Conservation (phyloP, 2,888 invertebrate genomes). For the Bellardia bayeri region DNA sequence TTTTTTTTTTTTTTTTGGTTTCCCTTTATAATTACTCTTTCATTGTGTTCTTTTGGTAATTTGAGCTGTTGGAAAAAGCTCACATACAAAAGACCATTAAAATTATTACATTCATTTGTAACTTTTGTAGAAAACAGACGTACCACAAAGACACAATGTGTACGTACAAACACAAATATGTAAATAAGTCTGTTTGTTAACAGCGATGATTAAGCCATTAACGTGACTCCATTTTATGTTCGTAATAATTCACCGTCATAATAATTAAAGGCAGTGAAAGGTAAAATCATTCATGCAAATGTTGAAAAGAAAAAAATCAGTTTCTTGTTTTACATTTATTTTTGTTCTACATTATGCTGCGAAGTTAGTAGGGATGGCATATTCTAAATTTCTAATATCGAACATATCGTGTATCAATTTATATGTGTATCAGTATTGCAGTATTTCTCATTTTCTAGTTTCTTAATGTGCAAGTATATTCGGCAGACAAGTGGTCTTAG, state of each 20-base stretch:
- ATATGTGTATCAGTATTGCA: no score
- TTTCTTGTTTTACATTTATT: neutral
- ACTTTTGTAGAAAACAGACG: neutral
- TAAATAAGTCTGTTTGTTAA: conserved; percentile 7
- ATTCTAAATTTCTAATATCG: no score
- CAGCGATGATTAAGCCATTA: conserved; percentile 43
- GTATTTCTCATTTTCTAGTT: no score
- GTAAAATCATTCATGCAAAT: conserved; percentile 22
- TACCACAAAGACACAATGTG: neutral
- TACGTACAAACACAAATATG: neutral
- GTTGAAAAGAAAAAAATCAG: neutral
- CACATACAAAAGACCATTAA: neutral
- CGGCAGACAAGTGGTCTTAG: no score
- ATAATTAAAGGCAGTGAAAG: conserved; percentile 20
- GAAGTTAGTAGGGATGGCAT: no score
- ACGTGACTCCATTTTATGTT: neutral
- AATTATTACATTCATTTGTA: neutral
- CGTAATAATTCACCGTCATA: conserved; percentile 4
- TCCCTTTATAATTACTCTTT: neutral
- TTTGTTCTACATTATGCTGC: neutral
- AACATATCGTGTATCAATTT: no score
- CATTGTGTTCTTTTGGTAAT: neutral
- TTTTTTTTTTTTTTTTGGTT: neutral
- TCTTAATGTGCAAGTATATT: no score
- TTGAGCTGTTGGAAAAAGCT: neutral